Base-by-base conservation (phyloP, 1,140 invertebrate species). In the Stegodyphus mimosarum region DNA sequence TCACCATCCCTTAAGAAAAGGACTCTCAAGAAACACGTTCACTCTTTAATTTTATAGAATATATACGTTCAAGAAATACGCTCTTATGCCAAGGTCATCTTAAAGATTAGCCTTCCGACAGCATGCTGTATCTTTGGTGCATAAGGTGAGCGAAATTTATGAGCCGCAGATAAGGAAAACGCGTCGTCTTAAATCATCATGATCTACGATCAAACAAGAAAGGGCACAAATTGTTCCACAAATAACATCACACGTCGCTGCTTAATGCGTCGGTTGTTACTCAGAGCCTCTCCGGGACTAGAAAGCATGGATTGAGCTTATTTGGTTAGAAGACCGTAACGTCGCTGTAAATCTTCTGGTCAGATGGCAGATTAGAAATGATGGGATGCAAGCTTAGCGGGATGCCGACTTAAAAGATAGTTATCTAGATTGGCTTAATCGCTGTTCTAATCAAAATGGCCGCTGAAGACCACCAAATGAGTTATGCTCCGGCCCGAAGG, bases 201-300 rank as follows among this genome's bases (percentile, higher is more conserved):
- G 78, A 80, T 80, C n/a, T 80, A 80, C 67, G 78, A 33, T 71
- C 78, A 55, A 80, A 80, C 67, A 80, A 80, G 78, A 80, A 80
- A 50, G 69, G 51, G 66, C 78, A 71, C 78, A 80, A 80, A 80
- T 80, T 71, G 78, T 71, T 71, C 78, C 67, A 63, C 78, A 80
- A 80, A 80, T 80, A 80, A 80, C 78, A 80, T 80, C 71, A 80
- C 78, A 80, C 78, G 78, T 80, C 78, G 78, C 67, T 70, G 78
- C 67, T 52, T 80, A 80, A 80, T 80, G 67, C 33, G 18, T 18
- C 49, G 9, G 53, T 6, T 49, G 51, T 80, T 71, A 63, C 53
- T 80, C 78, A 67, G 49, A 2, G 11, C 69, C 48, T 60, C 55
- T 60, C 15, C 55, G 9, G 15, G 55, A 60, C 55, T 60, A 33